Conservation (phyloP, 2,888 invertebrate species). For the Tenodera sinensis region DNA sequence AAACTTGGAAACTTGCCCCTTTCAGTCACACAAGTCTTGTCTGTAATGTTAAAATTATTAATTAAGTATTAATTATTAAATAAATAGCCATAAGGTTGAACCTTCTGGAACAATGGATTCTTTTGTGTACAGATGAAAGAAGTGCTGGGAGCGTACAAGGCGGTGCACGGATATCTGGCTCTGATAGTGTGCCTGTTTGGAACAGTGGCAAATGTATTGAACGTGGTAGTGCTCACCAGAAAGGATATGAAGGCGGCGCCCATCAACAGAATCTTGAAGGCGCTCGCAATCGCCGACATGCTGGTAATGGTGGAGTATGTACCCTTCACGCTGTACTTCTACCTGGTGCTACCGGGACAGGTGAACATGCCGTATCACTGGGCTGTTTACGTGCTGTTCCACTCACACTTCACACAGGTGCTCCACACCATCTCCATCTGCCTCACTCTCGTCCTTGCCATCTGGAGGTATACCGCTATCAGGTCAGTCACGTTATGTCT, state of each 20-base stretch:
- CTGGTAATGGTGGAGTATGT: constrained; percentile 94
- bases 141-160: constrained; percentile 64
- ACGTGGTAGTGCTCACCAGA: constrained; percentile 84
- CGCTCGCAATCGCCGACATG: constrained; percentile 86
- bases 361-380: constrained; percentile 58
- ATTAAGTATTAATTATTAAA: no score
- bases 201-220: constrained; percentile 85
- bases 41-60: no score
- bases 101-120: not conserved
- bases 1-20: no score
- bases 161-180: constrained; percentile 80
- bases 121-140: constrained; percentile 44
- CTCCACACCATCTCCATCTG: constrained; percentile 90
- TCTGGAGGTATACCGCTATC: constrained; percentile 87
- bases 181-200: constrained; percentile 86
- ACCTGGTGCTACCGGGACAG: constrained; percentile 49
- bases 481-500: constrained; percentile 8
- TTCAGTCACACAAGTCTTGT: no score
- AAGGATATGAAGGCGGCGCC: constrained; percentile 85
- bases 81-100: no score
- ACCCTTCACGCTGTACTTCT: constrained; percentile 80
- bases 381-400: constrained; percentile 83
- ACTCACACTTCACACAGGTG: constrained; percentile 85
- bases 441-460: constrained; percentile 86
- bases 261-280: constrained; percentile 87